These are phyloP conservation scores for Vandiemenella viatica DNA, from an alignment of 2,888 invertebrate genomes.

Conservation along the genomic window DNA sequence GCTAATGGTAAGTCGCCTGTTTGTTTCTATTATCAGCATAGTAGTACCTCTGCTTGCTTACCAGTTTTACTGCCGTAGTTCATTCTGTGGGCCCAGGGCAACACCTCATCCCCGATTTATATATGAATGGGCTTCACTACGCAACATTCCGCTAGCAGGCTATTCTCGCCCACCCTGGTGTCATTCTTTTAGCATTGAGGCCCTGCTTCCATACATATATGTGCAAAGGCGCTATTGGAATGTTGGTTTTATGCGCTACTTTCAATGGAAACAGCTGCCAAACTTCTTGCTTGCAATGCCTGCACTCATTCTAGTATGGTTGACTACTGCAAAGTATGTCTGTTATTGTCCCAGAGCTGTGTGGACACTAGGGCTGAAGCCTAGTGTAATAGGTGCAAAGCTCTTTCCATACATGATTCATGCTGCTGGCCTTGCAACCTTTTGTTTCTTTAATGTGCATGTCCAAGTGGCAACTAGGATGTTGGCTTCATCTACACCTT, in stretches of 20 bases:
- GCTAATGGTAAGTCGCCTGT: too few species aligned
- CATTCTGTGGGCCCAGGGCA: too few species aligned
- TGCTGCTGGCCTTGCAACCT: slow-evolving; percentile 50
- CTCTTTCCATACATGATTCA: slow-evolving; percentile 49
- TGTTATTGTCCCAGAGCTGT: too few species aligned
- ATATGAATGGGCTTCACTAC: slow-evolving; percentile 33
- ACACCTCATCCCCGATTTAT: slow-evolving; percentile 36
- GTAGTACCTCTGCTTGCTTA: too few species aligned
- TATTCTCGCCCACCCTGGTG: slow-evolving; percentile 28
- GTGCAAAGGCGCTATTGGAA: slow-evolving; percentile 89
- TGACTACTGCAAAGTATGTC: too few species aligned
- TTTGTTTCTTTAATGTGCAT: slow-evolving; percentile 71
- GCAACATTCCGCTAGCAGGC: slow-evolving; percentile 32
- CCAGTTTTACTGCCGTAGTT: too few species aligned
- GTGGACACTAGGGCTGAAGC: not conserved
- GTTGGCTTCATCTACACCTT: slow-evolving; percentile 69
- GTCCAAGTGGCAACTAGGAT: slow-evolving; percentile 84
- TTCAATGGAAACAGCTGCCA: slow-evolving; percentile 77
- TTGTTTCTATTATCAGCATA: too few species aligned
- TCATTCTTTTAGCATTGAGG: slow-evolving; percentile 17
- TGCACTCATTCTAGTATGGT: slow-evolving; percentile 46
- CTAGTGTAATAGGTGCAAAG: slow-evolving; percentile 13
- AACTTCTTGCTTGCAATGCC: slow-evolving; percentile 86
- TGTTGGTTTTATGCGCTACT: slow-evolving; percentile 83
- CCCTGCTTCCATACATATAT: slow-evolving; percentile 63